A percentile compares a stretch with the other conserved stretches of the same genome.
Evolutionary conservation across 2,888 invertebrate species (phyloP).

Genomic region (Mimachlamys varia): DNA sequence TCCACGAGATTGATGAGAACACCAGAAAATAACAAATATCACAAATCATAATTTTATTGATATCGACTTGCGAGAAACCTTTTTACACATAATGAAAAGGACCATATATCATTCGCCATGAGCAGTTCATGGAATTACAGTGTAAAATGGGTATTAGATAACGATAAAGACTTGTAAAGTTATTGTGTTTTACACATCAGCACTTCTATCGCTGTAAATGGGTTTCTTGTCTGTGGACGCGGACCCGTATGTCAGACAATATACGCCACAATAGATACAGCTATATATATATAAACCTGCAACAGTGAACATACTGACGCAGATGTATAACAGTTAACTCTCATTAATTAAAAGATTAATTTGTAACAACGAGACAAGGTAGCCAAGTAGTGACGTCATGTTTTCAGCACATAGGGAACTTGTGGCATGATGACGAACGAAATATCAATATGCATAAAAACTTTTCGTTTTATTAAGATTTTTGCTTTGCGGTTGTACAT

Average conservation of each 20-base stretch:
- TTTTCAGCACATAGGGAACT: too few relatives aligned
- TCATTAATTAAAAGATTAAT: neutral
- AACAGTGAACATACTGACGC: neutral
- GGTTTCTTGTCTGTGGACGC: neutral
- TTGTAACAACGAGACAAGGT: neutral
- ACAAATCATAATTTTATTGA: slow-evolving; percentile 5
- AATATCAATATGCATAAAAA: too few relatives aligned
- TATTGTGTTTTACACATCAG: slow-evolving; percentile 11
- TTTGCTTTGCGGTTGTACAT: too few relatives aligned
- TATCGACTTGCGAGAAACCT: neutral
- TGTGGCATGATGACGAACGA: too few relatives aligned
- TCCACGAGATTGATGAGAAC: neutral
- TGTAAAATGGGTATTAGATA: neutral
- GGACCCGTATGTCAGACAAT: neutral
- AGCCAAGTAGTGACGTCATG: neutral
- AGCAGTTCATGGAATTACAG: neutral
- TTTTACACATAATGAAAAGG: neutral
- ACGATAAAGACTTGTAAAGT: neutral
- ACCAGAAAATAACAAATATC: neutral
- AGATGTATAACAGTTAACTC: neutral
- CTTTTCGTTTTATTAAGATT: too few relatives aligned
- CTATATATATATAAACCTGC: neutral
- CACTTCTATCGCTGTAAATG: neutral
- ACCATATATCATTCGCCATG: neutral
- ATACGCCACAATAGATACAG: neutral